A percentile compares a stretch with the other conserved stretches of the same genome.
Evolutionary conservation across 2,888 invertebrate species (phyloP).

Genomic region (Bellardia bayeri): DNA sequence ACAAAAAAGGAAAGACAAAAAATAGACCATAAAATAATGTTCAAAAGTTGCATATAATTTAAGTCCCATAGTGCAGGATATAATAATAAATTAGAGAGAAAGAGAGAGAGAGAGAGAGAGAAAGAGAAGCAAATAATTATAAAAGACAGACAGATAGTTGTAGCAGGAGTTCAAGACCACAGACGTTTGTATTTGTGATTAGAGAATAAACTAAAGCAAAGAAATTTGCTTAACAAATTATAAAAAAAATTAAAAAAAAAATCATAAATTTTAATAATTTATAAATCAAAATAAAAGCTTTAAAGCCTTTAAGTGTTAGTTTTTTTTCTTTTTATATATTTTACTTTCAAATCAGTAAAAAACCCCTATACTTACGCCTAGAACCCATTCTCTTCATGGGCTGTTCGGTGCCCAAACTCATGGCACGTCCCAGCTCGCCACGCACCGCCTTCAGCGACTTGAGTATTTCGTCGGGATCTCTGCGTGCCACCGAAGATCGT

Average conservation of each 20-base stretch:
- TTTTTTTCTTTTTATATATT: background rate
- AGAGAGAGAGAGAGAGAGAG: conserved; percentile 46
- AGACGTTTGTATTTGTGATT: background rate
- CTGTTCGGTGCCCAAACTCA: conserved; percentile 89
- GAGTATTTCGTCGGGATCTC: conserved; percentile 93
- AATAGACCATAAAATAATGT: conserved; percentile 53
- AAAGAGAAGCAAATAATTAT: conserved; percentile 25
- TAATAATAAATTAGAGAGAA: background rate
- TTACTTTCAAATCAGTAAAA: background rate
- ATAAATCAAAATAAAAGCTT: conserved; percentile 28
- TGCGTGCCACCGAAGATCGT: conserved; percentile 91
- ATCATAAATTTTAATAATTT: background rate
- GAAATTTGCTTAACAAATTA: conserved; percentile 40
- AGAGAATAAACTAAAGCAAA: background rate
- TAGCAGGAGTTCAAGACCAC: conserved; percentile 44
- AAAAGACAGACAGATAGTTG: conserved; percentile 29
- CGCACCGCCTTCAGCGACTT: conserved; percentile 92
- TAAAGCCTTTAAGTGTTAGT: conserved; percentile 18
- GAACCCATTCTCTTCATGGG: conserved; percentile 85
- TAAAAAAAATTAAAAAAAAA: conserved; percentile 28
- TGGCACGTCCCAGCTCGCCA: conserved; percentile 92
- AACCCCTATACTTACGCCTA: conserved; percentile 87
- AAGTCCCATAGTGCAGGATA: conserved; percentile 8
- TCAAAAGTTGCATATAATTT: conserved; percentile 49
- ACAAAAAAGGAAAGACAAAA: conserved; percentile 70